Evolutionary conservation across 2,113 vertebrate genomes (phyloP), one percentile per base, ranked within the genome.

Genomic region (Lasiurus borealis): DNA sequence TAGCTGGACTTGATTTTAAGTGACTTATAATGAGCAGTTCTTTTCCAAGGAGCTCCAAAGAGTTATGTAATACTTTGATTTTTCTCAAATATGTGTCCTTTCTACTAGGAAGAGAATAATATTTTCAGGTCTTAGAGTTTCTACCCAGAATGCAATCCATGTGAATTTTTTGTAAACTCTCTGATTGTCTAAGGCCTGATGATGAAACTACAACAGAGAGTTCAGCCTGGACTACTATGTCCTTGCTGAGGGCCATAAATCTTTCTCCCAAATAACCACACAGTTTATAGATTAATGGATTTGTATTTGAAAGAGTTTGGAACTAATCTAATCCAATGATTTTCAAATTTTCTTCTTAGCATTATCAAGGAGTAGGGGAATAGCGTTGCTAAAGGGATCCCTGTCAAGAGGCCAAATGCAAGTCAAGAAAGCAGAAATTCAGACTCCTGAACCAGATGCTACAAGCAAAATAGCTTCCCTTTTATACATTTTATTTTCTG

Each of bases 31-130:
- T 12, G 14, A 90, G 21, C n/a, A 93, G 13, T 40, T 8, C 10
- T 84, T 66, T 75, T 62, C 34, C 34, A 92, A 88, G 23, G 83
- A 87, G 44, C 16, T 71, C 16, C 44, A 46, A 23, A 48, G 14
- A 77, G 11, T 50, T 86, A 34, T 16, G 2, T 54, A 85, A 72
- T 88, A 40, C 40, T 88, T 44, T 1, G 21, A 85, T 40, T 73
- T 90, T 95, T 62, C 34, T 59, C 54, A 88, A 90, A 36, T 82
- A 57, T 73, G 90, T 91, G n/a, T 92, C 57, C 29, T 73, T 93
- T 86, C 25, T 62, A 68, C 2, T 0, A 68, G 23, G 54, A 86
- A 95, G 29, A 12, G 44, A 73, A 3, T 85, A 21, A 3, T 88
- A 87, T 84, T 75, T 88, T 81, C 44, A 95, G 36, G 10, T 4